Conservation (phyloP, 1,140 invertebrate species). For the Venturia canescens region DNA sequence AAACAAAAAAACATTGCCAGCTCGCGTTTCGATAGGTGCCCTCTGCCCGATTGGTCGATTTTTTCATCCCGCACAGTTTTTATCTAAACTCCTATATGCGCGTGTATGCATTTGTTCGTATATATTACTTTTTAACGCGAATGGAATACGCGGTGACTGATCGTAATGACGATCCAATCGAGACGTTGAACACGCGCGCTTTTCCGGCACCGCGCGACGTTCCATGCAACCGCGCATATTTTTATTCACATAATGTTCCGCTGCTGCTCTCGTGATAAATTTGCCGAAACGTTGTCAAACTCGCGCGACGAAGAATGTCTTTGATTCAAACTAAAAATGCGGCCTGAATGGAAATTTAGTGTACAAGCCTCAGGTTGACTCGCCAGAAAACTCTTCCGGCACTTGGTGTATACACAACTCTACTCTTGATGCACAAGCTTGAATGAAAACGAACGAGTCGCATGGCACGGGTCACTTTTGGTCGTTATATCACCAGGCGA, state of each 20-base stretch:
- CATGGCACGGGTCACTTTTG: background rate
- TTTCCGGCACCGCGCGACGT: too few relatives aligned
- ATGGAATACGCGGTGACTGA: too few relatives aligned
- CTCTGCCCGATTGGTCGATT: background rate
- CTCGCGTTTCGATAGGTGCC: background rate
- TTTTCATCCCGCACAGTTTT: background rate
- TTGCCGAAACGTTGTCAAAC: background rate
- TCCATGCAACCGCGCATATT: too few relatives aligned
- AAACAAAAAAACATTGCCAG: background rate
- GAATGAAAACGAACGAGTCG: constrained; percentile 12
- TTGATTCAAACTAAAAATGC: background rate
- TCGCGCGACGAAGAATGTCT: background rate
- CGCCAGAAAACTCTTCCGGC: background rate
- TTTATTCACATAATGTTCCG: too few relatives aligned
- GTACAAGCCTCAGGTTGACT: background rate
- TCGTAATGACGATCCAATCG: too few relatives aligned
- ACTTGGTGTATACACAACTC: background rate
- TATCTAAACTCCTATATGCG: too few relatives aligned
- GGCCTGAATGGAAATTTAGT: background rate
- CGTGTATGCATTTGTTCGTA: too few relatives aligned
- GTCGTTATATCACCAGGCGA: background rate
- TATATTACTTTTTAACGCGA: too few relatives aligned
- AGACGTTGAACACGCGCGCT: too few relatives aligned
- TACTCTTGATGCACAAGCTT: constrained; percentile 12
- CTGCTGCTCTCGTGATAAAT: too few relatives aligned